Evolutionary conservation across 2,113 vertebrate species (phyloP).

Genomic region (Oenanthe oenanthe): DNA sequence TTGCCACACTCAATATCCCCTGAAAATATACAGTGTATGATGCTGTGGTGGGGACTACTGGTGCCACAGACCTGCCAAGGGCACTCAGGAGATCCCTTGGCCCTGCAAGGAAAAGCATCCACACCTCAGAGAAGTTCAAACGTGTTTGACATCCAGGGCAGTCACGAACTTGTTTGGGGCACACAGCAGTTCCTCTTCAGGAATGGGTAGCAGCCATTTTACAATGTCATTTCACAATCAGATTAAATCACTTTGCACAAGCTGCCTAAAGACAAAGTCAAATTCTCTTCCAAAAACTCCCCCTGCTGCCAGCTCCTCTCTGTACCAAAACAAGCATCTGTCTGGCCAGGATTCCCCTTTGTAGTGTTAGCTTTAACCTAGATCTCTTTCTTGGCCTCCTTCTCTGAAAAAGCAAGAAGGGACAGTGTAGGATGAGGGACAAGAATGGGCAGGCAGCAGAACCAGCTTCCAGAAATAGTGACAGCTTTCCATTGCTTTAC

Average conservation of each 20-base stretch:
- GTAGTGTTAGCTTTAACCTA: neutral
- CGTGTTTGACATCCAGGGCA: neutral
- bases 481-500: neutral
- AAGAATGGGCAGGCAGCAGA: neutral
- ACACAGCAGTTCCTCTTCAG: neutral
- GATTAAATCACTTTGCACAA: neutral
- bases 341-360: neutral
- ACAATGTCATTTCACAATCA: neutral
- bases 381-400: neutral
- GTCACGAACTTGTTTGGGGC: neutral
- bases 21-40: neutral
- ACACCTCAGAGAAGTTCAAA: neutral
- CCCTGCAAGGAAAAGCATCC: neutral
- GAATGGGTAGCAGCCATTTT: neutral
- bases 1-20: neutral
- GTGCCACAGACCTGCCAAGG: neutral
- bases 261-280: neutral
- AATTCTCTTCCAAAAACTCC: neutral
- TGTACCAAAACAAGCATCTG: neutral
- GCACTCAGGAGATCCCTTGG: neutral
- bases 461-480: neutral
- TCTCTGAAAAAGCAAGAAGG: neutral
- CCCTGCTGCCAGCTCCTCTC: neutral
- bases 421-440: accelerated
- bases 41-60: neutral